phyloP scores from a whole-genome alignment of 2,888 invertebrate species.

The Troides helena region DNA sequence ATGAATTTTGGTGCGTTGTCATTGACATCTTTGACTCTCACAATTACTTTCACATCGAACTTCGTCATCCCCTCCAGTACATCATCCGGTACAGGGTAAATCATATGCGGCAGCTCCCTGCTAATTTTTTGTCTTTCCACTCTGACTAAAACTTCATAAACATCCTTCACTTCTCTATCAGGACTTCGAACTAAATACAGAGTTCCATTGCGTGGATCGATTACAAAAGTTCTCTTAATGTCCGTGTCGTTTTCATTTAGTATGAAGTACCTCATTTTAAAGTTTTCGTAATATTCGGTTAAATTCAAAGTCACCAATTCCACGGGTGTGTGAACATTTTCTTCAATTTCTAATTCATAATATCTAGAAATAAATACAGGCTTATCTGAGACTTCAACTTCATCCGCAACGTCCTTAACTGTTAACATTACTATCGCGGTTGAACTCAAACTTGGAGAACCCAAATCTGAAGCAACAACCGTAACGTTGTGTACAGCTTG shows the following conservation, averaged over 20 bases:
- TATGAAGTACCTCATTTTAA: slow-evolving; percentile 84
- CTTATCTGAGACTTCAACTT: slow-evolving; percentile 68
- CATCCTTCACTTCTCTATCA: slow-evolving; percentile 85
- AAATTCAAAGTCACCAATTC: slow-evolving; percentile 88
- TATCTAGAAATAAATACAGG: slow-evolving; percentile 84
- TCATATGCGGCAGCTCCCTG: slow-evolving; percentile 85
- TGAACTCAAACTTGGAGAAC: slow-evolving; percentile 89
- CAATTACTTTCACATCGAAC: slow-evolving; percentile 89
- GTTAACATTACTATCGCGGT: slow-evolving; percentile 86
- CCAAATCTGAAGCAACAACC: slow-evolving; percentile 91
- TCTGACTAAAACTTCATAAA: slow-evolving; percentile 80
- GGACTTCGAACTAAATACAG: slow-evolving; percentile 86
- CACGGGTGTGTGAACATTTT: slow-evolving; percentile 88
- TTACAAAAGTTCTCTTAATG: slow-evolving; percentile 83
- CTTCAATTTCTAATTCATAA: slow-evolving; percentile 90
- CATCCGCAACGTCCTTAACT: slow-evolving; percentile 84
- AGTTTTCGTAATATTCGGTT: slow-evolving; percentile 83
- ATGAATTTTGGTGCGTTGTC: slow-evolving; percentile 90
- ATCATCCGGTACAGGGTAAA: slow-evolving; percentile 88
- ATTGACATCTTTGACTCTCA: slow-evolving; percentile 89
- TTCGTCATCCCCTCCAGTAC: slow-evolving; percentile 84
- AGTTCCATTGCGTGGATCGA: slow-evolving; percentile 88
- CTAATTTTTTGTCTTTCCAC: slow-evolving; percentile 81
- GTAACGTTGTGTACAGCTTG: slow-evolving; percentile 86
- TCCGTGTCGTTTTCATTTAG: slow-evolving; percentile 81